Percentiles rank a stretch among this genome's conserved stretches.
phyloP scores from a whole-genome alignment of 2,797 vertebrate species.

The Platyrinchus mystaceus region DNA sequence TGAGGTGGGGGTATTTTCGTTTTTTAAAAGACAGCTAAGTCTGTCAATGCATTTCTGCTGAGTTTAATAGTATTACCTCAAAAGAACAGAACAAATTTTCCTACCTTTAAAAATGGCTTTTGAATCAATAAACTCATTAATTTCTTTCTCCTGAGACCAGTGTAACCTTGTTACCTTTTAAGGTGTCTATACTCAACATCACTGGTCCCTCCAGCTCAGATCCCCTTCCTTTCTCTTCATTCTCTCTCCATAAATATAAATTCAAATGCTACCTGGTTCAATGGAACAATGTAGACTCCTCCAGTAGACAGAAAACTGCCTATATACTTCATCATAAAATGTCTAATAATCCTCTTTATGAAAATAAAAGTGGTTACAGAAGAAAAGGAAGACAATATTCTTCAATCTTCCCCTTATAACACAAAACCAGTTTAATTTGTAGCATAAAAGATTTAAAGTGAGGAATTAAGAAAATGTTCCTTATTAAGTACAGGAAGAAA shows the following conservation, averaged over 20 bases:
- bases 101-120: neutral
- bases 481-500: neutral
- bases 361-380: neutral
- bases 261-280: neutral
- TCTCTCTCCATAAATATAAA: neutral
- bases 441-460: neutral
- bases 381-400: neutral
- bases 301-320: neutral
- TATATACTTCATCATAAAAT: neutral
- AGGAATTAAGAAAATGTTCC: neutral
- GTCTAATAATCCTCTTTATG: neutral
- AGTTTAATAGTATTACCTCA: neutral
- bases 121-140: neutral
- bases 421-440: neutral
- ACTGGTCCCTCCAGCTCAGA: neutral
- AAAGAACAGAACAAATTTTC: neutral
- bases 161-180: neutral
- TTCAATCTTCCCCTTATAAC: neutral
- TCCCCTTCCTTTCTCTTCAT: neutral
- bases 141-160: neutral
- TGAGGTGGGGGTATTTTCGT: rapidly evolving
- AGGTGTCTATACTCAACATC: neutral
- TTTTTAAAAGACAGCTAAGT: neutral
- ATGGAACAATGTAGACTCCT: neutral
- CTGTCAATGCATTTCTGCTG: neutral